phyloP scores from a whole-genome alignment of 92 coral and sea anemone genomes.

The Paramuricea clavata region DNA sequence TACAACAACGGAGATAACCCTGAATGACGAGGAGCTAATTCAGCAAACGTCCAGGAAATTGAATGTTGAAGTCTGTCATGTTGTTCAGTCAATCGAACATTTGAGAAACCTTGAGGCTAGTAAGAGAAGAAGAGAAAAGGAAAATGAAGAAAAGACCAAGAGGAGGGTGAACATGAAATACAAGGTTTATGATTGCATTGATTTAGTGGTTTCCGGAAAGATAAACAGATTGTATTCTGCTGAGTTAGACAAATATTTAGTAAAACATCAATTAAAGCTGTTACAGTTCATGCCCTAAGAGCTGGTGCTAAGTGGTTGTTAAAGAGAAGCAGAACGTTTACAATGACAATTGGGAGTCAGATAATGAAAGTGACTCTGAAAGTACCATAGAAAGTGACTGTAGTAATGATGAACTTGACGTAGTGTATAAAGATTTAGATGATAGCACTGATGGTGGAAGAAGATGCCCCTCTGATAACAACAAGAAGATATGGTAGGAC shows the following conservation, averaged over 20 bases:
- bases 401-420: background rate
- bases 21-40: background rate
- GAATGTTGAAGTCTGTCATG: background rate
- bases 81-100: background rate
- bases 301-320: background rate
- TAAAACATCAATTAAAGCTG: background rate
- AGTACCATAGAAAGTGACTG: background rate
- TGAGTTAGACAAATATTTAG: background rate
- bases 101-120: conserved; percentile 1
- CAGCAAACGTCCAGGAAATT: background rate
- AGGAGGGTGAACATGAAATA: background rate
- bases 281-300: background rate
- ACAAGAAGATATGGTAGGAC: conserved; percentile 8
- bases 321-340: background rate
- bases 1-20: background rate
- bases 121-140: background rate
- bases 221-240: background rate
- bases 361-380: background rate
- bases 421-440: background rate
- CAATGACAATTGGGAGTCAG: background rate
- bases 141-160: background rate
- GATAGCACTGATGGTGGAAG: conserved; percentile 1
- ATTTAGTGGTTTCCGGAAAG: background rate
- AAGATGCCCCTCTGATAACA: background rate
- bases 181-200: background rate